phyloP scores from a whole-genome alignment of 2,888 invertebrate species.

The Conchocele bisecta region DNA sequence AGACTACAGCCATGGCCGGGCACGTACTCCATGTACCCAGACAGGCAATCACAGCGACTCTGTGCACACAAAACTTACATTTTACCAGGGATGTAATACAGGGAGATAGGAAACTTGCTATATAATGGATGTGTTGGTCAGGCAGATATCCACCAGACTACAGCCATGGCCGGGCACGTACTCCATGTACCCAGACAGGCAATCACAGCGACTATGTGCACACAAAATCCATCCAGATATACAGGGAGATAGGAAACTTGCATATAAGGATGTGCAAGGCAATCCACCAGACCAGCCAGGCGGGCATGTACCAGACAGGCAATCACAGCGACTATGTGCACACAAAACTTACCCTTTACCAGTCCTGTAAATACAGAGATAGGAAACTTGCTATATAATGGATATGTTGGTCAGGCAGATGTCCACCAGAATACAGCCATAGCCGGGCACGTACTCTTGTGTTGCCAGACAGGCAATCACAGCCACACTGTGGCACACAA shows the following conservation, averaged over 20 bases:
- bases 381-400: too few species aligned
- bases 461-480: constrained; percentile 72
- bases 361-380: too few species aligned
- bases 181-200: constrained; percentile 70
- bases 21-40: constrained; percentile 68
- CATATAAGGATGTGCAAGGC: too few species aligned
- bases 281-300: too few species aligned
- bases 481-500: constrained; percentile 74
- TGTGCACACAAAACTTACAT: constrained; percentile 31
- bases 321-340: constrained; percentile 69
- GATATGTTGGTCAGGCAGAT: constrained; percentile 64
- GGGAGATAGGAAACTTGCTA: too few species aligned
- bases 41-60: constrained; percentile 71
- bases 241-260: too few species aligned
- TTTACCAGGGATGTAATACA: too few species aligned
- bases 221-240: too few species aligned
- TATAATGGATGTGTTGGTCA: too few species aligned
- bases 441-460: constrained; percentile 56
- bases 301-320: too few species aligned
- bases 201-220: constrained; percentile 73
- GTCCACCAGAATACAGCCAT: constrained; percentile 71
- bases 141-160: constrained; percentile 71
- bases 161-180: constrained; percentile 65
- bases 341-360: neutral
- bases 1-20: constrained; percentile 66